A percentile compares a stretch with the other conserved stretches of the same genome.
phyloP scores from a whole-genome alignment of 2,113 vertebrate genomes.

The Lophotis ruficrista region DNA sequence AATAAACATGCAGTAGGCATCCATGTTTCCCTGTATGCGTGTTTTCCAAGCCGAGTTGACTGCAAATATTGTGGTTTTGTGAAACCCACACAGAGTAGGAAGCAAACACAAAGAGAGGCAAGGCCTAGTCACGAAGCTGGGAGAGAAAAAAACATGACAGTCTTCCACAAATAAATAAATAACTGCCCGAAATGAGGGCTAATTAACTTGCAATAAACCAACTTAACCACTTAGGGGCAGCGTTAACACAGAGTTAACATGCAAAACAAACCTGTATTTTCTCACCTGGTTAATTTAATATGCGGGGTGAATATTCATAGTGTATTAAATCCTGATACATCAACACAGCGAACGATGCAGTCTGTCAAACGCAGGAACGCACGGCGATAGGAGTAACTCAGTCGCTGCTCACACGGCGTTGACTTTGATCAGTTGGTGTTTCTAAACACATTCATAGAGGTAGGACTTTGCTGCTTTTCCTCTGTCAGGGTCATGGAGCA shows the following conservation, averaged over 20 bases:
- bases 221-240: constrained; percentile 72
- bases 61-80: background rate
- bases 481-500: constrained; percentile 76
- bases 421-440: constrained; percentile 16
- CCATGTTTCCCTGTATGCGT: background rate
- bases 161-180: constrained; percentile 43
- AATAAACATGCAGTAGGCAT: constrained; percentile 21
- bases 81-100: constrained; percentile 17
- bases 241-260: constrained; percentile 69
- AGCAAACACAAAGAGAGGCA: background rate
- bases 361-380: background rate
- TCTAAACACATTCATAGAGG: background rate
- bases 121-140: background rate
- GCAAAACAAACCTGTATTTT: constrained; percentile 54
- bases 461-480: constrained; percentile 74
- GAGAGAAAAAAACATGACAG: background rate
- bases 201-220: constrained; percentile 78
- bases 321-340: background rate
- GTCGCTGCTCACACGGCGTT: background rate
- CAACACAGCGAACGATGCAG: background rate
- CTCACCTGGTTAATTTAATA: constrained; percentile 63
- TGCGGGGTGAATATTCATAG: constrained; percentile 53
- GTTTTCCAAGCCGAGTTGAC: constrained; percentile 1
- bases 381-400: background rate
- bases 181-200: constrained; percentile 20